phyloP scores from a whole-genome alignment of 2,888 invertebrate genomes.

The Sinelater perroti region DNA sequence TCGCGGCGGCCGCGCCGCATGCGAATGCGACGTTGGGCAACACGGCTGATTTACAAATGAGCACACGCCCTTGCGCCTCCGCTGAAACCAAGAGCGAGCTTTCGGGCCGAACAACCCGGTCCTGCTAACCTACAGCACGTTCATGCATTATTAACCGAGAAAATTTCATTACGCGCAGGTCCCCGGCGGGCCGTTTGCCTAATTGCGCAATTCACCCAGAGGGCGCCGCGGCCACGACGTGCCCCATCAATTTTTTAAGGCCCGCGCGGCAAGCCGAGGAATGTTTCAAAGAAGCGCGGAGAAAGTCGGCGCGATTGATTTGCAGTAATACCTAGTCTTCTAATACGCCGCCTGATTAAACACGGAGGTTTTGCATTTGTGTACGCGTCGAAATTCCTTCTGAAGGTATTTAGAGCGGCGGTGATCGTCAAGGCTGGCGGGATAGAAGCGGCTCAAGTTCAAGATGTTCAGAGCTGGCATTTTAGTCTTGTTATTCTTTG shows the following conservation, averaged over 20 bases:
- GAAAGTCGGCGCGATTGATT: constrained; percentile 18
- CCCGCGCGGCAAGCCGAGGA: constrained; percentile 2
- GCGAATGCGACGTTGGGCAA: constrained; percentile 24
- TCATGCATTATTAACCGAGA: constrained; percentile 4
- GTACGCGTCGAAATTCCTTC: constrained; percentile 9
- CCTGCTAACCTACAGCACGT: not conserved
- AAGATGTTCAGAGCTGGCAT: not conserved
- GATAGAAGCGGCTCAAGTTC: not conserved
- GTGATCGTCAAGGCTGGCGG: not conserved
- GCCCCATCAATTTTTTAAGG: not conserved
- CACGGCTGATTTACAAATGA: constrained; percentile 25
- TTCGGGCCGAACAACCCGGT: not conserved
- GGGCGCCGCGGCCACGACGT: no score
- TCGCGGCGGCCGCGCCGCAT: constrained; percentile 20
- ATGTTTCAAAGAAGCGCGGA: constrained; percentile 10
- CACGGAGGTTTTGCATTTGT: not conserved
- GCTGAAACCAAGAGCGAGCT: not conserved
- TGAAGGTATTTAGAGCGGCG: constrained; percentile 1
- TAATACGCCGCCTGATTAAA: constrained; percentile 10
- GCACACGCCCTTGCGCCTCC: constrained; percentile 22
- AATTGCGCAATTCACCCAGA: no score
- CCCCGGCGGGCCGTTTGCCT: constrained; percentile 4
- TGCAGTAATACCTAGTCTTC: constrained; percentile 20
- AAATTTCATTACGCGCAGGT: no score
- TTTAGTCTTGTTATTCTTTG: no score